Evolutionary conservation across 1,140 invertebrate species (phyloP).

Genomic region (Drosophila sulfurigaster): DNA sequence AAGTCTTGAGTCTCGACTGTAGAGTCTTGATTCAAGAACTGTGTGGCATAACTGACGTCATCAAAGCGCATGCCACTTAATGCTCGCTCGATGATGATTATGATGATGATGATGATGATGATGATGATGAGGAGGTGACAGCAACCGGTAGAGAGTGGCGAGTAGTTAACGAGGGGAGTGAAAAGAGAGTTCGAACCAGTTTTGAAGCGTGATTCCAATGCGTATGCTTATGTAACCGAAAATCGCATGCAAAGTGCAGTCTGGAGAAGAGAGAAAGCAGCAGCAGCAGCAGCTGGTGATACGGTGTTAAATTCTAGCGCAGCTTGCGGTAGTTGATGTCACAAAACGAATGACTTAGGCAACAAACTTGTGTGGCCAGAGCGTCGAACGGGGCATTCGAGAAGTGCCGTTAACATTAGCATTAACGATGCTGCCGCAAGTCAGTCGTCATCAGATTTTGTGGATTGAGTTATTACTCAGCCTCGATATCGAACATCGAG

Average conservation of each 20-base stretch:
- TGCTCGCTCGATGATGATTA: not conserved
- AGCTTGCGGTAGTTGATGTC: conserved; percentile 56
- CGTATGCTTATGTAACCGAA: conserved; percentile 38
- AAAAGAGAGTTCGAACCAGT: conserved; percentile 23
- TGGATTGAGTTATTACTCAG: conserved; percentile 25
- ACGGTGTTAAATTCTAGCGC: conserved; percentile 51
- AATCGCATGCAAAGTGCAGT: conserved; percentile 30
- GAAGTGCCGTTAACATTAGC: conserved; percentile 33
- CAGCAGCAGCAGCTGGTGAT: not conserved
- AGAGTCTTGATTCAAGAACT: conserved; percentile 18
- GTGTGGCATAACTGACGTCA: conserved; percentile 32
- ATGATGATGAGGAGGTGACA: not conserved
- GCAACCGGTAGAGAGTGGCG: not conserved
- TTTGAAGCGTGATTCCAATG: conserved; percentile 1
- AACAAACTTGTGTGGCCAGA: conserved; percentile 48
- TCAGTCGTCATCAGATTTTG: conserved; percentile 20
- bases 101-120: no score
- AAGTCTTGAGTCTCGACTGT: conserved; percentile 14
- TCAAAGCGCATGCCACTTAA: conserved; percentile 5
- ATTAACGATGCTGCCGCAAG: no score
- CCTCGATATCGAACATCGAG: not conserved
- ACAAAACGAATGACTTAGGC: conserved; percentile 55
- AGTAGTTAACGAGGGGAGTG: not conserved
- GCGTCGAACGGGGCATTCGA: conserved; percentile 32
- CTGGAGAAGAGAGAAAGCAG: conserved; percentile 7